These are phyloP conservation scores for Scaptomyza flava DNA, from an alignment of 2,888 invertebrate species.

Conservation along the genomic window DNA sequence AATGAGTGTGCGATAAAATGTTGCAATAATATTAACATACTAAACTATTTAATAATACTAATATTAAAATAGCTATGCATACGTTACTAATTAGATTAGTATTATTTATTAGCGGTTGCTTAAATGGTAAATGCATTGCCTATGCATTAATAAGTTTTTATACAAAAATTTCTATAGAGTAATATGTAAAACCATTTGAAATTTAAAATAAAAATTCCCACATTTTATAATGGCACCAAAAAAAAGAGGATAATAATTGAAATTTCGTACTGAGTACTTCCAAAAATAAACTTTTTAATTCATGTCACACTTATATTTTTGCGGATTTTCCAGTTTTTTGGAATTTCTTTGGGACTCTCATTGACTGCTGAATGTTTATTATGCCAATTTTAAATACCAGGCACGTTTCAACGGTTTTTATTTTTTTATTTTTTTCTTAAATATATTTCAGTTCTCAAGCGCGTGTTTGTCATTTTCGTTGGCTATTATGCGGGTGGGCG, in stretches of 20 bases:
- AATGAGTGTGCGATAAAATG: conserved; percentile 12
- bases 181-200: too few species aligned
- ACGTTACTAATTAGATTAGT: conserved; percentile 3
- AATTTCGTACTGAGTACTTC: background rate
- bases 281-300: conserved; percentile 2
- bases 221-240: too few species aligned
- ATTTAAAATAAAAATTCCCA: background rate
- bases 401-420: conserved; percentile 59
- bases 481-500: conserved; percentile 41
- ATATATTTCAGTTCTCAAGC: conserved; percentile 50
- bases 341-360: conserved; percentile 15
- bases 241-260: too few species aligned
- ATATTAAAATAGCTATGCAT: conserved; percentile 9
- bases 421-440: conserved; percentile 24
- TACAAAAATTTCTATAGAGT: too few species aligned
- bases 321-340: conserved; percentile 12
- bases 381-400: conserved; percentile 57
- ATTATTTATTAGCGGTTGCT: background rate
- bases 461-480: conserved; percentile 17
- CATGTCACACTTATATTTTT: conserved; percentile 5
- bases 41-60: conserved; percentile 16
- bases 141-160: conserved; percentile 12
- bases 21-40: conserved; percentile 16
- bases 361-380: conserved; percentile 44
- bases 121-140: conserved; percentile 9